Base-by-base conservation (phyloP, 2,888 invertebrate species). In the Zaprionus obscuricornis region DNA sequence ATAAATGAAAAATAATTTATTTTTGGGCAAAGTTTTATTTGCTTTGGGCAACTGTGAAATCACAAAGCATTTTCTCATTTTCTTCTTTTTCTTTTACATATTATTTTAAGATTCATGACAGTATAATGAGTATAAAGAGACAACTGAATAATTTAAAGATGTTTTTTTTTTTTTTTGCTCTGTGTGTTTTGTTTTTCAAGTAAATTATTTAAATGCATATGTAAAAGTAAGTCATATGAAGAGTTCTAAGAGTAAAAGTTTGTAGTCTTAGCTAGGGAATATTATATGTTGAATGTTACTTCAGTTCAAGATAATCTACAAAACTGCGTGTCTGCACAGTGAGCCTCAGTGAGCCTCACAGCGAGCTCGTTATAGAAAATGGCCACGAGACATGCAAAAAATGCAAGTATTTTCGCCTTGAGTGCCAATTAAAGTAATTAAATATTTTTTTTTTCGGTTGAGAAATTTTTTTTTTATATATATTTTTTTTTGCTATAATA, bases 361-460 rank as follows among this genome's bases (percentile, higher is more conserved):
- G n/a, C n/a, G n/a, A n/a, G n/a, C 20, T 7, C 13, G 50, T 8
- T 22, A 24, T n/a, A 22, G 17, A 13, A 66, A 77, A 58, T 45
- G 37, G 39, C 51, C 24, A 16, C 31, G 22, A 59, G 58, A 40
- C 81, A 72, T 75, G 77, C 57, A 56, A 66, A 57, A 50, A 66
- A 69, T 66, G 50, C 59, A 69, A 60, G 73, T 58, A 14, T 46
- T 58, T 51, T 46, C 24, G 59, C 43, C 49, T 58, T 45, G 22
- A 58, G 39, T 47, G 47, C 49, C 56, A 76, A 84, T 76, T 79
- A 76, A 58, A 62, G 51, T 43, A 55, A 70, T 62, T 64, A 62
- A 16, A 70, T 49, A 33, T 50, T 26, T 42, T 29, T 42, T n/a
- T n/a, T n/a, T n/a, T n/a, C n/a, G n/a, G n/a, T n/a, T n/a, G n/a